Conservation (phyloP, 2,113 vertebrate genomes). For the Epinephelus fuscoguttatus region DNA sequence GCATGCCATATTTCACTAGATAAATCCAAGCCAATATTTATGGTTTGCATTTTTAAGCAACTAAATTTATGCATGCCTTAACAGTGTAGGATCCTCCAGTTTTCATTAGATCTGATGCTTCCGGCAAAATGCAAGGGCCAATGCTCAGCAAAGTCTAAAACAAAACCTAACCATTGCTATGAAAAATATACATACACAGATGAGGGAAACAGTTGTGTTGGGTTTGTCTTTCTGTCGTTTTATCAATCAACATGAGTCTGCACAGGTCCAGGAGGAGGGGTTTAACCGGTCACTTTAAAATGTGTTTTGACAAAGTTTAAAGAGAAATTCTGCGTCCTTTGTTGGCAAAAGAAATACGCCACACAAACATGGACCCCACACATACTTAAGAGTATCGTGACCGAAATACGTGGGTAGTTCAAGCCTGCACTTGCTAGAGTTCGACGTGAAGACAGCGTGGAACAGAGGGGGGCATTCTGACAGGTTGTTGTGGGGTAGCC, state of each 20-base stretch:
- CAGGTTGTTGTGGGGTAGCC: slow-evolving; percentile 85
- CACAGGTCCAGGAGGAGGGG: slow-evolving; percentile 9
- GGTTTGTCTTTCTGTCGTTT: background rate
- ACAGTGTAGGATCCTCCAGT: background rate
- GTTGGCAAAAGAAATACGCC: slow-evolving; percentile 17
- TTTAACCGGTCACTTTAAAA: slow-evolving; percentile 32
- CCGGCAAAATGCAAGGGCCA: background rate
- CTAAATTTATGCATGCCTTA: background rate
- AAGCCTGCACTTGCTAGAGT: slow-evolving; percentile 76
- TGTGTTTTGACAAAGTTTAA: slow-evolving; percentile 61
- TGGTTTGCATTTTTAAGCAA: background rate
- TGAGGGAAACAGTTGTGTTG: background rate
- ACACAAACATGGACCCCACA: slow-evolving; percentile 70
- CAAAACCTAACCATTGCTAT: slow-evolving; percentile 3
- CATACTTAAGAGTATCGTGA: slow-evolving; percentile 39
- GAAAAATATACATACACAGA: background rate
- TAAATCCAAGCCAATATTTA: background rate
- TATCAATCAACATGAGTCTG: slow-evolving; percentile 15
- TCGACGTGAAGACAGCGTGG: slow-evolving; percentile 58
- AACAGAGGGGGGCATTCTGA: slow-evolving; percentile 81
- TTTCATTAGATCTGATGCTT: slow-evolving; percentile 14
- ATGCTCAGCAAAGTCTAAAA: slow-evolving; percentile 4
- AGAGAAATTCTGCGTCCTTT: slow-evolving; percentile 12
- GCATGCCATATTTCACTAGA: background rate
- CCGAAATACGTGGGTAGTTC: slow-evolving; percentile 58